Evolutionary conservation across 2,113 vertebrate species (phyloP), one percentile per base, ranked within the genome.

Genomic region (Struthidea cinerea): DNA sequence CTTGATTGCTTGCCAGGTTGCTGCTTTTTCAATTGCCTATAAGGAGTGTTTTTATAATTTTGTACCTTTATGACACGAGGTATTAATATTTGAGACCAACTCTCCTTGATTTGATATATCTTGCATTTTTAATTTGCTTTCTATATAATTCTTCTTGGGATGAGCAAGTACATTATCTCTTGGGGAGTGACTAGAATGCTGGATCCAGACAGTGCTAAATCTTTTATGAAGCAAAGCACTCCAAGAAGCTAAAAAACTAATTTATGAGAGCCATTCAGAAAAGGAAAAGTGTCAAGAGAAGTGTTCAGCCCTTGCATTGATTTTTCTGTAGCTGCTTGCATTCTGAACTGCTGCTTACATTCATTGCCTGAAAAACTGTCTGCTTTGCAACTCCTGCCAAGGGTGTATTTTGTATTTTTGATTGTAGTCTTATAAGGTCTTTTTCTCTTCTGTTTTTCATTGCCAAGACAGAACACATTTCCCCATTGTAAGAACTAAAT

Each of bases 201-300:
- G 42, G 56, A 81, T 71, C 17, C 60, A 80, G 85, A 87, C 33
- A 42, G 30, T 92, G 91, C 32, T 83, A 70, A 67, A 68, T 79
- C 70, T 90, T 80, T 89, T 84, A 82, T 91, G 86, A 95, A 94
- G 83, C 17, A 70, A 69, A 92, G 60, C 60, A 76, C 74, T 86
- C 49, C 19, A 75, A 78, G 73, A 69, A 91, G 41, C 75, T 84
- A 68, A 95, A 90, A 93, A 73, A 55, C 47, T 94, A 90, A 96
- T 95, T 96, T 96, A 94, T 94, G 84, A 94, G 83, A 77, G 35
- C 55, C 75, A 76, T 95, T 96, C 84, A 93, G 70, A 78, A 83
- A 80, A 78, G 56, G 44, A 78, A 30, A 94, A 94, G n/a, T 73
- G 70, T 94, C 83, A 90, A 71, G 87, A 84, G 70, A 77, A 87